A percentile compares a stretch with the other conserved stretches of the same genome.
Evolutionary conservation across 1,140 invertebrate genomes (phyloP).

Genomic region (Centruroides vittatus): DNA sequence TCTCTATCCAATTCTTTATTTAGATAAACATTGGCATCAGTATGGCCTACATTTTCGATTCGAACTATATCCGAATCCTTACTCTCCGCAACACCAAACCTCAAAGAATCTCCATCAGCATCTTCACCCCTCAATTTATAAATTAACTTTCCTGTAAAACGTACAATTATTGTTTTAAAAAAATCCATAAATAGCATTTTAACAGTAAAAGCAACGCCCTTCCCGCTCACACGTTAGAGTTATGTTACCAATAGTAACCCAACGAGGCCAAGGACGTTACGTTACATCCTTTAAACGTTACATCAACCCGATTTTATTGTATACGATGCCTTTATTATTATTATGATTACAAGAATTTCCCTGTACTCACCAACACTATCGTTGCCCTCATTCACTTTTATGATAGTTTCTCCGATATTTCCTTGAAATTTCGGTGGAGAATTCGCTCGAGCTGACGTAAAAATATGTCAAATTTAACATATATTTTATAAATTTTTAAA

Average conservation of each 20-base stretch:
- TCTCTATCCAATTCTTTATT: conserved; percentile 80
- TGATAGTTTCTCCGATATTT: conserved; percentile 19
- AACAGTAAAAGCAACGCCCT: not conserved
- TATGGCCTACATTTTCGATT: conserved; percentile 59
- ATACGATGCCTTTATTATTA: not conserved
- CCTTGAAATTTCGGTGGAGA: conserved; percentile 16
- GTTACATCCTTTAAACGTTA: not conserved
- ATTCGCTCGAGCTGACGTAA: conserved; percentile 12
- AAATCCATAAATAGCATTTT: not conserved
- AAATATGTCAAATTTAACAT: not conserved
- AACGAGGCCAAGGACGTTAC: not conserved
- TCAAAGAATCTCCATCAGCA: conserved; percentile 65
- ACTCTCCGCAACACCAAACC: conserved; percentile 65
- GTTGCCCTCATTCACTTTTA: conserved; percentile 21
- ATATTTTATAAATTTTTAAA: too few relatives aligned
- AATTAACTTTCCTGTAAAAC: conserved; percentile 49
- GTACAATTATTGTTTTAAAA: not conserved
- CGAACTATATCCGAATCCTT: conserved; percentile 62
- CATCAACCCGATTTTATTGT: not conserved
- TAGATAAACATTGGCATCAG: conserved; percentile 72
- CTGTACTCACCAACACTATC: conserved; percentile 15
- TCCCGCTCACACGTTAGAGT: not conserved
- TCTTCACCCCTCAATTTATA: conserved; percentile 65
- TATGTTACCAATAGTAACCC: not conserved
- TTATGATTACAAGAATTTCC: not conserved